Evolutionary conservation across 2,113 vertebrate genomes (phyloP).

Genomic region (Cisticola juncidis): DNA sequence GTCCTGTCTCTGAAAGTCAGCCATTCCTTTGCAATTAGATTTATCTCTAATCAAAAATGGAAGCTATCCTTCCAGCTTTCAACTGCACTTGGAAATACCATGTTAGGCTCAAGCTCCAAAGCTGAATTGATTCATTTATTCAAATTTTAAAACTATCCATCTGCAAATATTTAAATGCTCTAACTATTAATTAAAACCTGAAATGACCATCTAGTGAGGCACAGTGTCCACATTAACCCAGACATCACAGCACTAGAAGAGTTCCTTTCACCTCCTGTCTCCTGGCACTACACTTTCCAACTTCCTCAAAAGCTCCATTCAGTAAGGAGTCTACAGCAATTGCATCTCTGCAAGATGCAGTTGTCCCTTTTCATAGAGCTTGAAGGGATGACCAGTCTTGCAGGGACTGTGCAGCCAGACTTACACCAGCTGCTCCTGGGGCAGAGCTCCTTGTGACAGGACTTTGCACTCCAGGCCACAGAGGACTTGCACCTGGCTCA

Average conservation of each 20-base stretch:
- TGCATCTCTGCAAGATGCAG: background rate
- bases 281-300: background rate
- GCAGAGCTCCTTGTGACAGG: background rate
- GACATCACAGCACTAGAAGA: background rate
- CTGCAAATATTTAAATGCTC: background rate
- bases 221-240: background rate
- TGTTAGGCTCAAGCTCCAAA: background rate
- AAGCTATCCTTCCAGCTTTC: constrained; percentile 9
- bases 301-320: background rate
- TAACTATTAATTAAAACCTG: constrained; percentile 21
- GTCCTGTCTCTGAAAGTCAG: constrained; percentile 8
- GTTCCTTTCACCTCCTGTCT: background rate
- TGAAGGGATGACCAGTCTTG: fast-evolving
- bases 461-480: background rate
- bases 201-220: background rate
- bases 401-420: fast-evolving
- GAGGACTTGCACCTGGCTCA: background rate
- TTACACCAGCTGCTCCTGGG: fast-evolving
- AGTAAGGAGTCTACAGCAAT: background rate
- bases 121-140: background rate
- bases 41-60: constrained; percentile 46
- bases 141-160: background rate
- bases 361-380: background rate
- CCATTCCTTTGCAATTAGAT: constrained; percentile 28
- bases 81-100: background rate